phyloP scores from a whole-genome alignment of 2,888 invertebrate genomes.

The Zhengitettix transpicula region DNA sequence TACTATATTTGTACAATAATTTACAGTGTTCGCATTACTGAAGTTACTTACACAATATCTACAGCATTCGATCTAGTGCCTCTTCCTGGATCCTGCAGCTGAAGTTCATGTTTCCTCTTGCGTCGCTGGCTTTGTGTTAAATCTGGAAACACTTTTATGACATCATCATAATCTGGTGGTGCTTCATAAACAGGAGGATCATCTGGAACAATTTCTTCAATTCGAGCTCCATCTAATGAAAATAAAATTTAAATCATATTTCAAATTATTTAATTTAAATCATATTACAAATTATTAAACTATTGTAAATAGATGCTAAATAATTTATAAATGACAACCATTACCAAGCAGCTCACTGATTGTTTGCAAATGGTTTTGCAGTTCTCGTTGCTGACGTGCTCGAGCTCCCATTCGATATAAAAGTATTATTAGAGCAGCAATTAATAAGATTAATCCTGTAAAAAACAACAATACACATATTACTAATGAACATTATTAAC shows the following conservation, averaged over 20 bases:
- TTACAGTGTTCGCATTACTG: neutral
- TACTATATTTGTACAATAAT: neutral
- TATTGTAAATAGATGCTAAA: neutral
- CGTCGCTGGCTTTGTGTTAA: constrained; percentile 2
- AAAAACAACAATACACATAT: constrained; percentile 3
- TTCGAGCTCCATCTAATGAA: constrained; percentile 26
- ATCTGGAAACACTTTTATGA: constrained; percentile 29
- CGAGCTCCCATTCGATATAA: constrained; percentile 44
- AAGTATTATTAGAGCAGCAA: constrained; percentile 42
- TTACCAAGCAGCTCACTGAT: constrained; percentile 49
- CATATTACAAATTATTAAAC: no score
- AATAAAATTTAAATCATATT: no score
- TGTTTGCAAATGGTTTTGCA: constrained; percentile 48
- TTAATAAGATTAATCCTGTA: constrained; percentile 37
- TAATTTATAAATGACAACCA: constrained; percentile 4
- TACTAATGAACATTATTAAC: no score
- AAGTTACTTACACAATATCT: neutral
- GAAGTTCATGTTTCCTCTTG: constrained; percentile 1
- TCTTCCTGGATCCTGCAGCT: neutral
- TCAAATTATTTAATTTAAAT: no score
- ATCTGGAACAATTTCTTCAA: constrained; percentile 33
- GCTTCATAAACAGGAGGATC: constrained; percentile 53
- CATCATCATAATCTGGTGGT: constrained; percentile 53
- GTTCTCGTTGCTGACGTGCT: constrained; percentile 40
- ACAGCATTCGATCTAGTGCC: constrained; percentile 5